These are phyloP conservation scores for Lepidostoma basale DNA, from an alignment of 1,140 invertebrate genomes.

Conservation along the genomic window DNA sequence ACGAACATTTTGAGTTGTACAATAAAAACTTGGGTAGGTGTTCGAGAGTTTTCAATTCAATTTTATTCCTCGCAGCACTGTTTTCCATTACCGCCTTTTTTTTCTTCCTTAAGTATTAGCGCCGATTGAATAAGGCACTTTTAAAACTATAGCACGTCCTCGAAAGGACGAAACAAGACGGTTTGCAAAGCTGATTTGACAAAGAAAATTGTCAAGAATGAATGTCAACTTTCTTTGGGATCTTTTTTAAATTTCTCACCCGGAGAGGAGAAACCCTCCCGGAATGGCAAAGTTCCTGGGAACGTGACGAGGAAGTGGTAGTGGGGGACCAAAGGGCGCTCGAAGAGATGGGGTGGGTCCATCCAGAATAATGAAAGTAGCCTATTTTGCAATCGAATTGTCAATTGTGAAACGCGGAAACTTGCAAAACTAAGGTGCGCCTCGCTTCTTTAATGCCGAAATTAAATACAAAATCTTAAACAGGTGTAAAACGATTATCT, in stretches of 20 bases:
- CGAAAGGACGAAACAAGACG: constrained; percentile 1
- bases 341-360: background rate
- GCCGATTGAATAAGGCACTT: background rate
- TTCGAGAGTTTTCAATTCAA: background rate
- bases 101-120: background rate
- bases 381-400: constrained; percentile 2
- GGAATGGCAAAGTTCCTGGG: constrained; percentile 31
- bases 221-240: constrained; percentile 34
- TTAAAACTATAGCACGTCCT: constrained; percentile 1
- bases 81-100: background rate
- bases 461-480: background rate
- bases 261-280: background rate
- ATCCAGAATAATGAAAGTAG: background rate
- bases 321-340: too few relatives aligned
- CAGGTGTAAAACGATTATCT: too few relatives aligned
- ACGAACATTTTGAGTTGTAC: background rate
- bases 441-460: background rate
- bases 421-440: background rate
- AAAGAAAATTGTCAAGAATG: constrained; percentile 40
- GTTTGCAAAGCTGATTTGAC: constrained; percentile 34
- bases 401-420: too few relatives aligned
- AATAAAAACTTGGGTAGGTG: too few relatives aligned
- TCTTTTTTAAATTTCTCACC: constrained; percentile 18
- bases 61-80: background rate
- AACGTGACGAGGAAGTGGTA: constrained; percentile 28